A percentile compares a stretch with the other conserved stretches of the same genome.
Evolutionary conservation across 2,888 invertebrate genomes (phyloP).

Genomic region (Parnassius glacialis): DNA sequence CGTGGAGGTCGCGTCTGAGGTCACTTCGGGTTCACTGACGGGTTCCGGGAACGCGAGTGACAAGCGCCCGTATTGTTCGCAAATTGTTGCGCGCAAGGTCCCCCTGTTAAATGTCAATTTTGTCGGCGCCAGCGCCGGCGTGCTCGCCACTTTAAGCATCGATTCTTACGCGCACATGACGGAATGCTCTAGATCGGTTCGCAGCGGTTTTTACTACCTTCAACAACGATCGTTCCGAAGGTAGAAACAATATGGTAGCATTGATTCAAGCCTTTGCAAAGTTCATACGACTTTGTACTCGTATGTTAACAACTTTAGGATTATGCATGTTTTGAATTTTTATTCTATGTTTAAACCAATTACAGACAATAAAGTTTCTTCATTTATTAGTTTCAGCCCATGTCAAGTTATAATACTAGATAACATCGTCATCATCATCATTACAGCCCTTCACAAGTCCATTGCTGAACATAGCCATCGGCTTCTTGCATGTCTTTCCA

Average conservation of each 20-base stretch:
- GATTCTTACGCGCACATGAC: slow-evolving; percentile 31
- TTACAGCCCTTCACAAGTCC: no score
- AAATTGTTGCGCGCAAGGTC: slow-evolving; percentile 56
- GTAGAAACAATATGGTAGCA: background rate
- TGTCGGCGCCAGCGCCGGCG: slow-evolving; percentile 61
- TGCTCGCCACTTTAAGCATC: slow-evolving; percentile 34
- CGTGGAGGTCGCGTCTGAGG: slow-evolving; percentile 60
- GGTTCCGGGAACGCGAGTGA: slow-evolving; percentile 72
- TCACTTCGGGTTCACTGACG: slow-evolving; percentile 49
- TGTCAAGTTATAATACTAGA: no score
- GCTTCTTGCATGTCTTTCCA: no score
- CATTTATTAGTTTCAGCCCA: no score
- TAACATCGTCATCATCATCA: no score
- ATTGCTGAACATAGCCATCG: no score
- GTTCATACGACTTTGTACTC: no score
- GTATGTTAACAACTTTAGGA: no score
- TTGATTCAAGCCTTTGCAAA: background rate
- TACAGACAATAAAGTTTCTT: no score
- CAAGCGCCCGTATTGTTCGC: slow-evolving; percentile 71
- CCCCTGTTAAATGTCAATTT: slow-evolving; percentile 68
- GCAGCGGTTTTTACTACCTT: slow-evolving; percentile 27
- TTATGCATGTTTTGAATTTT: no score
- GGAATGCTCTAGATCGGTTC: slow-evolving; percentile 34
- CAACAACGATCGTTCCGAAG: background rate
- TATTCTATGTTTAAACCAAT: no score